Percentiles rank a stretch among this genome's conserved stretches.
These are phyloP conservation scores for Sphaerodactylus townsendi DNA, from an alignment of 2,113 vertebrate genomes.

Conservation along the genomic window DNA sequence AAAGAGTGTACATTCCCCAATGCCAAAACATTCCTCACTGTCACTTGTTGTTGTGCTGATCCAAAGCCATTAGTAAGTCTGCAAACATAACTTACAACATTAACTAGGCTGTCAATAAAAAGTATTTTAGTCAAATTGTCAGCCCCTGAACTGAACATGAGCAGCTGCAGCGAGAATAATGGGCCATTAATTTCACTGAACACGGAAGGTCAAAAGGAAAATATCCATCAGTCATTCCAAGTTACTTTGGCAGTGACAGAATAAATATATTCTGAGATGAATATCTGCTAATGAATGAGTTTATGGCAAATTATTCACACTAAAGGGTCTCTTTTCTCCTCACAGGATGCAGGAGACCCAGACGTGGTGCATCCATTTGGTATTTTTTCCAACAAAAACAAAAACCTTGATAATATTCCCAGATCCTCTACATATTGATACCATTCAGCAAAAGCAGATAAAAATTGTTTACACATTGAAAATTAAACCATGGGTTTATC, in stretches of 20 bases:
- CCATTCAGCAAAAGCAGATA: background rate
- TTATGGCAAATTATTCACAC: background rate
- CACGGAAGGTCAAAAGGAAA: constrained; percentile 19
- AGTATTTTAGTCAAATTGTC: constrained; percentile 11
- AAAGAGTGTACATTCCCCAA: background rate
- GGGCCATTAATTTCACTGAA: constrained; percentile 25
- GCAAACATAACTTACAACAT: background rate
- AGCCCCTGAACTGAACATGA: background rate
- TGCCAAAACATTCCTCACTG: background rate
- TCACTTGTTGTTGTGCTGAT: background rate
- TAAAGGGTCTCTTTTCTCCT: background rate
- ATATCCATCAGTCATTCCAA: constrained; percentile 1
- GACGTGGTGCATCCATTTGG: background rate
- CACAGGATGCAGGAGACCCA: background rate
- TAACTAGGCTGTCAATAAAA: constrained; percentile 1
- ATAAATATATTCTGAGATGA: constrained; percentile 6
- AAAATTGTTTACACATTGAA: background rate
- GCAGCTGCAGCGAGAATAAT: constrained; percentile 1
- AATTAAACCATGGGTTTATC: background rate
- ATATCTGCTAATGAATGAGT: background rate
- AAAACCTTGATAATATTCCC: background rate
- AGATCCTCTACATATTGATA: background rate
- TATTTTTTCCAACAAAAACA: background rate
- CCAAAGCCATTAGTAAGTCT: background rate
- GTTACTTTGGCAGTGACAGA: background rate